Percentiles rank a stretch among this genome's conserved stretches.
phyloP scores from a whole-genome alignment of 2,888 invertebrate species.

The Salpingus planirostris region DNA sequence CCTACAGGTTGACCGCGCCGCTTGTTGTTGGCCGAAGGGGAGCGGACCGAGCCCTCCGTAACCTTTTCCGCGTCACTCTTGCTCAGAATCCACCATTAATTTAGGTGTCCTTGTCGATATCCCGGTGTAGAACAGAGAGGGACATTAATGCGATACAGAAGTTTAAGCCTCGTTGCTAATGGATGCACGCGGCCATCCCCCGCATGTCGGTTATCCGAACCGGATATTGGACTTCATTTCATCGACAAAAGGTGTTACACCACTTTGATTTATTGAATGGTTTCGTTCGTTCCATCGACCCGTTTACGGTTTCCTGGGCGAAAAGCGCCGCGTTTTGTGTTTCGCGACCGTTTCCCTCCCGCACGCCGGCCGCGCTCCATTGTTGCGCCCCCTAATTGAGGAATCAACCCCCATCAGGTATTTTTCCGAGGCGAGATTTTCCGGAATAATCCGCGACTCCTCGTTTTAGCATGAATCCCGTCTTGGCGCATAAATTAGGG shows the following conservation, averaged over 20 bases:
- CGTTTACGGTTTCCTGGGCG: conserved; percentile 15
- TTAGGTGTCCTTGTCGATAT: conserved; percentile 13
- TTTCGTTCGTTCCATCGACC: conserved; percentile 20
- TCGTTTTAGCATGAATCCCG: too few relatives aligned
- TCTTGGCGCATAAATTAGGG: conserved; percentile 14
- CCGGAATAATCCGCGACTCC: too few relatives aligned
- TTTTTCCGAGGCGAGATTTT: too few relatives aligned
- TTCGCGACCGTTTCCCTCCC: too few relatives aligned
- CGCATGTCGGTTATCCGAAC: conserved; percentile 21
- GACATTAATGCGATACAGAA: conserved; percentile 15
- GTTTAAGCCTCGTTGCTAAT: conserved; percentile 20
- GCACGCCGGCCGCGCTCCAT: too few relatives aligned
- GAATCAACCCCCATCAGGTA: too few relatives aligned
- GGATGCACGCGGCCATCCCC: conserved; percentile 21
- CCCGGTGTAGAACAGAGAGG: conserved; percentile 9
- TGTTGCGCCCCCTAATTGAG: too few relatives aligned
- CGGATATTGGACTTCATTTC: conserved; percentile 24
- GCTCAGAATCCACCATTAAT: conserved; percentile 12
- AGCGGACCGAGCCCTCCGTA: conserved; percentile 7
- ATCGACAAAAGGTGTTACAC: conserved; percentile 26
- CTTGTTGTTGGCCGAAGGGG: conserved; percentile 11
- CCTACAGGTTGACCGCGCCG: conserved; percentile 9
- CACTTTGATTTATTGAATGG: conserved; percentile 27
- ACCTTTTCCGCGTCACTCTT: conserved; percentile 16
- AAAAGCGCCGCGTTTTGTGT: conserved; percentile 12